phyloP scores from a whole-genome alignment of 1,140 invertebrate species.

The Babylonia areolata region DNA sequence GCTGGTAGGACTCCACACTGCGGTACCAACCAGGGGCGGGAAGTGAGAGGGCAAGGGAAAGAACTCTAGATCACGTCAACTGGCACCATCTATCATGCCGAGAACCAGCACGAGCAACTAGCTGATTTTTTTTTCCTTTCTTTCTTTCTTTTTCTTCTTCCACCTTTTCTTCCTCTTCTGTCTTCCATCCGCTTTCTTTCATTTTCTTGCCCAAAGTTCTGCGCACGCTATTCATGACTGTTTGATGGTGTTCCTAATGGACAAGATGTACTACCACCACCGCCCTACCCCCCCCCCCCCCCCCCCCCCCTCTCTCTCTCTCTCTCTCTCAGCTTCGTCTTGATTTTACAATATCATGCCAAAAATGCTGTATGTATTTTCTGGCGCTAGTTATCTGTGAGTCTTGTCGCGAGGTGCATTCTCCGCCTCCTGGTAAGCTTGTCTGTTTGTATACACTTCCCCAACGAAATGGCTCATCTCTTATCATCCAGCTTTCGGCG shows the following conservation, averaged over 20 bases:
- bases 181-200: slow-evolving; percentile 3
- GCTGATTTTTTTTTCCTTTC: neutral
- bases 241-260: neutral
- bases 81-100: slow-evolving; percentile 32
- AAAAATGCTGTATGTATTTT: neutral
- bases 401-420: neutral
- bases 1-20: slow-evolving; percentile 16
- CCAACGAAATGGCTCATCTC: slow-evolving; percentile 19
- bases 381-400: neutral
- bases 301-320: neutral
- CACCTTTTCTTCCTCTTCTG: neutral
- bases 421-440: slow-evolving; percentile 23
- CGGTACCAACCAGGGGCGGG: neutral
- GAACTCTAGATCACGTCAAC: slow-evolving; percentile 31
- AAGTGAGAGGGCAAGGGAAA: neutral
- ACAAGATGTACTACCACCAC: neutral
- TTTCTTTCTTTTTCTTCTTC: neutral
- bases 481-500: slow-evolving; percentile 16
- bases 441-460: slow-evolving; percentile 23
- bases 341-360: slow-evolving; percentile 1
- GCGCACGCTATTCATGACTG: neutral
- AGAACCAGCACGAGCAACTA: slow-evolving; percentile 19
- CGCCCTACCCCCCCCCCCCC: neutral
- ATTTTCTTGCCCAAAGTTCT: no score
- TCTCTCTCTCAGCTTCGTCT: neutral